Evolutionary conservation across 2,797 vertebrate species (phyloP).

Genomic region (Luscinia megarhynchos): DNA sequence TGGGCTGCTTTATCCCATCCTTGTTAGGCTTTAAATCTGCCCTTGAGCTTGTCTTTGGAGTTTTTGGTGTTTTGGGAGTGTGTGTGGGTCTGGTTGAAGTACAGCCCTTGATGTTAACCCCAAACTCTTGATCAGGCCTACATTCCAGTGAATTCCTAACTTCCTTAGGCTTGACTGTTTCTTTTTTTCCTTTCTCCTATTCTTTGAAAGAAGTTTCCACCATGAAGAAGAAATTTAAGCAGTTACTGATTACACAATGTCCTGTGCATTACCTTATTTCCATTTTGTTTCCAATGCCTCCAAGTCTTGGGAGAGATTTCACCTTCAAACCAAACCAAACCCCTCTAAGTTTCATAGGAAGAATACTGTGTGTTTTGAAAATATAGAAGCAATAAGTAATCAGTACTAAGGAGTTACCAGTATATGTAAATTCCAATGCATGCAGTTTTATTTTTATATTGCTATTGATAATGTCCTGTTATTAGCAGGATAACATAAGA

Average conservation of each 20-base stretch:
- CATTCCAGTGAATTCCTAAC: neutral
- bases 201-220: conserved; percentile 19
- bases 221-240: neutral
- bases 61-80: neutral
- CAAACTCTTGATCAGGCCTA: neutral
- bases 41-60: neutral
- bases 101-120: neutral
- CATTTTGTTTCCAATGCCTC: neutral
- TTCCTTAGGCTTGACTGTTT: neutral
- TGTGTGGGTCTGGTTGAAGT: neutral
- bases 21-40: neutral
- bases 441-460: neutral
- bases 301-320: neutral
- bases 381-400: neutral
- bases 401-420: neutral
- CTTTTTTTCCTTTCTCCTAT: neutral
- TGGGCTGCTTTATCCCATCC: neutral
- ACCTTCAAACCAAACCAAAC: neutral
- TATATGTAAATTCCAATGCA: neutral
- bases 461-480: neutral
- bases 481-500: neutral
- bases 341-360: neutral
- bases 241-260: neutral
- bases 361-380: neutral
- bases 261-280: neutral